Conservation (phyloP, 2,797 vertebrate species). For the Gymnothorax javanicus region DNA sequence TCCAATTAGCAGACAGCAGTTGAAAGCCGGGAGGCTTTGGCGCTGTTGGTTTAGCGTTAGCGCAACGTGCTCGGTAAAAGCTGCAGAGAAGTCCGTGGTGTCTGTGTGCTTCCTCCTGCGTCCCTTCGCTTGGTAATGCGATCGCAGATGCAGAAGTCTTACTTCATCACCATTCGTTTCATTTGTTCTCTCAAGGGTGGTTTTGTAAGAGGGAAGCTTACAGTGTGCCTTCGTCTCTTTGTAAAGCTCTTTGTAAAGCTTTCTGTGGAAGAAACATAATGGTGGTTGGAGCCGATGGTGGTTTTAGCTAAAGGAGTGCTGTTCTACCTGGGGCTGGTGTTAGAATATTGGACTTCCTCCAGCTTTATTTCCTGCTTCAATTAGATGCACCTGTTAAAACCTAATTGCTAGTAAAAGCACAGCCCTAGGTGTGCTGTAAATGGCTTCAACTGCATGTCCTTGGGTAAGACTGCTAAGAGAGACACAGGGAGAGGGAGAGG, state of each 20-base stretch:
- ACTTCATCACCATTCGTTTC: neutral
- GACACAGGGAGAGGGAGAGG: neutral
- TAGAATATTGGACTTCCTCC: neutral
- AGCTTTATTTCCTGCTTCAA: neutral
- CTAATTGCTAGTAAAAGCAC: neutral
- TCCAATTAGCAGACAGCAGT: slow-evolving; percentile 61
- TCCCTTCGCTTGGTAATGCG: neutral
- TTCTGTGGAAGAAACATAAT: neutral
- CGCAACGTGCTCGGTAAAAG: slow-evolving; percentile 34
- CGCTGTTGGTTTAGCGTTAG: slow-evolving; percentile 43
- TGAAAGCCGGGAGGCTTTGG: slow-evolving; percentile 31
- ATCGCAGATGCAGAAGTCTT: neutral
- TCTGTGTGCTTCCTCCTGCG: neutral
- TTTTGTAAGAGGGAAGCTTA: neutral
- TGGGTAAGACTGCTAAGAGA: neutral
- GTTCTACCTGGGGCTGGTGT: neutral
- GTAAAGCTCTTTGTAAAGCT: neutral
- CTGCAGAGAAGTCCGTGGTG: neutral
- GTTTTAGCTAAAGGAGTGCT: neutral
- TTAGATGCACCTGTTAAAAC: slow-evolving; percentile 4
- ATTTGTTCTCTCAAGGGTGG: neutral
- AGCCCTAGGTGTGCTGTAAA: neutral
- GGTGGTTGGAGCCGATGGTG: neutral
- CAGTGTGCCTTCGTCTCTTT: neutral
- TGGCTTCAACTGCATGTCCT: neutral